phyloP scores from a whole-genome alignment of 2,797 vertebrate genomes.

The Chaenodraco wilsoni region DNA sequence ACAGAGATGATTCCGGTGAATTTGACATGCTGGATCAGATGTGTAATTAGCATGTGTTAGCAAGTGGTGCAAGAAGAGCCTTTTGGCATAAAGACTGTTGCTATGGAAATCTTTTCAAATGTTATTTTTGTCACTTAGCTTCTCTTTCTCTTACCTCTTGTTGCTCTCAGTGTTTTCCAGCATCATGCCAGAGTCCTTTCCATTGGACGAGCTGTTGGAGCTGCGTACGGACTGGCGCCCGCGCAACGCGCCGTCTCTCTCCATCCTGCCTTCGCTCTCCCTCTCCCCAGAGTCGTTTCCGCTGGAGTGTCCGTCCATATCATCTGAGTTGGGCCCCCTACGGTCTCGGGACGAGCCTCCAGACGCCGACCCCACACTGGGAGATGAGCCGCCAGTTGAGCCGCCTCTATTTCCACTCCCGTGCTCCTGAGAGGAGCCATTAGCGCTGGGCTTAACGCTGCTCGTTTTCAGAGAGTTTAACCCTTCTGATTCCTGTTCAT shows the following conservation, averaged over 20 bases:
- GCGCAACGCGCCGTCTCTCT: constrained; percentile 65
- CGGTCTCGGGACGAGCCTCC: constrained; percentile 61
- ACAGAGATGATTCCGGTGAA: neutral
- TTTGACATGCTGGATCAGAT: neutral
- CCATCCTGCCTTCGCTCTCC: constrained; percentile 83
- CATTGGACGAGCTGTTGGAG: constrained; percentile 88
- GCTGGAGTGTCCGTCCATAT: constrained; percentile 89
- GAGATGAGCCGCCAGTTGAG: constrained; percentile 69
- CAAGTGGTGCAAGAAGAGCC: too few relatives aligned
- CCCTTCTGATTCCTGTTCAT: constrained; percentile 49
- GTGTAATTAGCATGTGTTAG: neutral
- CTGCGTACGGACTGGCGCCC: constrained; percentile 85
- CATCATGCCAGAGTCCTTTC: constrained; percentile 91
- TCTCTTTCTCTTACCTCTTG: constrained; percentile 83
- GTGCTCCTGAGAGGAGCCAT: constrained; percentile 50
- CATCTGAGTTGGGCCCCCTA: constrained; percentile 79
- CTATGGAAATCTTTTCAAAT: neutral
- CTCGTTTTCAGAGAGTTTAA: constrained; percentile 43
- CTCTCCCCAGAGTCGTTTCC: constrained; percentile 90
- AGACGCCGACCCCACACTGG: constrained; percentile 62
- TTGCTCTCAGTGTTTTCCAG: constrained; percentile 90
- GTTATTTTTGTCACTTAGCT: neutral
- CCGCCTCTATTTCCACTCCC: constrained; percentile 43
- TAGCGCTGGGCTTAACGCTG: constrained; percentile 38
- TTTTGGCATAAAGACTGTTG: neutral